These are phyloP conservation scores for Polypterus senegalus DNA, from an alignment of 2,113 vertebrate genomes.

Conservation along the genomic window DNA sequence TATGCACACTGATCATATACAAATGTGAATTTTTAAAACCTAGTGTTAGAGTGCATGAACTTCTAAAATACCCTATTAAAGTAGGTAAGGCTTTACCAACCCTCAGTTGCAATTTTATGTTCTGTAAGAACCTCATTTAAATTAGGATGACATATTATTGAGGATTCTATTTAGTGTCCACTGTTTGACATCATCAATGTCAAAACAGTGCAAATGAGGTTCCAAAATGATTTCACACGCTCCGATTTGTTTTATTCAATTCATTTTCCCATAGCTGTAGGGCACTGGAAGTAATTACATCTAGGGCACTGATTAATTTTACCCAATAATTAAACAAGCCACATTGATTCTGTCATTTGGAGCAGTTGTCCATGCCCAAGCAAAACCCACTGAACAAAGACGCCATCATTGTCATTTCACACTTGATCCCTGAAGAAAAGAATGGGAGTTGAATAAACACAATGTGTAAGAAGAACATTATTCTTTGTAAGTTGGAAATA, in stretches of 20 bases:
- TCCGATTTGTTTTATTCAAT: constrained; percentile 30
- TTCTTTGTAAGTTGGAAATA: constrained; percentile 44
- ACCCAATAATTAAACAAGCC: constrained; percentile 60
- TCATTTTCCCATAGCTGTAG: constrained; percentile 41
- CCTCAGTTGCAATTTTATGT: too few species aligned
- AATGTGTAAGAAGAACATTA: constrained; percentile 53
- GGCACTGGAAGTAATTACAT: constrained; percentile 50
- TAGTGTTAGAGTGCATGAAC: too few species aligned
- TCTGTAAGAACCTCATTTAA: too few species aligned
- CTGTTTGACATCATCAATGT: constrained; percentile 11
- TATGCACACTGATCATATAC: too few species aligned
- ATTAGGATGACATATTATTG: too few species aligned
- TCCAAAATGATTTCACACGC: constrained; percentile 31
- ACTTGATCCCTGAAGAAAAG: constrained; percentile 39
- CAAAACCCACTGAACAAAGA: too few species aligned
- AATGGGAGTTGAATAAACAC: constrained; percentile 54
- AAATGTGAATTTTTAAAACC: too few species aligned
- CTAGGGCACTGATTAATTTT: constrained; percentile 52
- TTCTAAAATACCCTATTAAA: too few species aligned
- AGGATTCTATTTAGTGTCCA: background rate
- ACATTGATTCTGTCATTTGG: constrained; percentile 54
- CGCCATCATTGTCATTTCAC: too few species aligned
- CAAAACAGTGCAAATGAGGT: constrained; percentile 26
- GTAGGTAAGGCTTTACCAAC: too few species aligned
- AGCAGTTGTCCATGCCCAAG: background rate